Conservation (phyloP, 2,797 vertebrate species). For the Artibeus jamaicensis region DNA sequence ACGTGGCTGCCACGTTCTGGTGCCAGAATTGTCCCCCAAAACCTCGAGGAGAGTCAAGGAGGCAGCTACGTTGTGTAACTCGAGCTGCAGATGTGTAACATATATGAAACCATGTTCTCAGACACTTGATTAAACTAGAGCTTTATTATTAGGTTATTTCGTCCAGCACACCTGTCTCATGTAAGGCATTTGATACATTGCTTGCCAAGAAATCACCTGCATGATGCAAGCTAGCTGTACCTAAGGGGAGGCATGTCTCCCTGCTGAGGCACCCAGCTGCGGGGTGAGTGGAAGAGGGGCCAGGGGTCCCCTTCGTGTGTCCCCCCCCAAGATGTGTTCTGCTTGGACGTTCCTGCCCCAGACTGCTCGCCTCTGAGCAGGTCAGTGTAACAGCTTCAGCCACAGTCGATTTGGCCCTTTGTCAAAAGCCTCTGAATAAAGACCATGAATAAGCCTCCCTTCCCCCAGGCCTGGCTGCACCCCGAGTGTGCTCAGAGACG, state of each 20-base stretch:
- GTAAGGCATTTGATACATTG: not conserved
- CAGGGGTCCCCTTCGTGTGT: not conserved
- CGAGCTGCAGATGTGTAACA: not conserved
- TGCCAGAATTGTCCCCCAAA: too few relatives aligned
- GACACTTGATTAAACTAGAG: not conserved
- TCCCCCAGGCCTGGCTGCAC: conserved; percentile 37
- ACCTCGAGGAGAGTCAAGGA: not conserved
- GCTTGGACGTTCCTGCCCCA: not conserved
- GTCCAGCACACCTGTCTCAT: fast-evolving
- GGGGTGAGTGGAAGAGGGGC: fast-evolving
- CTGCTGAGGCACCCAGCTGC: fast-evolving
- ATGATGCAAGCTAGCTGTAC: fast-evolving
- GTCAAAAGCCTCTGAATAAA: conserved; percentile 64
- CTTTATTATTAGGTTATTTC: not conserved
- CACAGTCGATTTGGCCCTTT: conserved; percentile 44
- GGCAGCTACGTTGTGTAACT: not conserved
- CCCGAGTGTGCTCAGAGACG: conserved; percentile 43
- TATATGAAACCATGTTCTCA: not conserved
- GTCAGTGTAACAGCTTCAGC: conserved; percentile 35
- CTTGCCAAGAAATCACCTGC: not conserved
- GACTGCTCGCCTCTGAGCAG: not conserved
- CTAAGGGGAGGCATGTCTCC: fast-evolving
- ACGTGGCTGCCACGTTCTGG: not conserved
- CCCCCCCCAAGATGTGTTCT: not conserved
- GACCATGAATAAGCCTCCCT: conserved; percentile 59